Evolutionary conservation across 1,140 invertebrate genomes (phyloP), one percentile per base, ranked within the genome.

Genomic region (Helicoverpa armigera): DNA sequence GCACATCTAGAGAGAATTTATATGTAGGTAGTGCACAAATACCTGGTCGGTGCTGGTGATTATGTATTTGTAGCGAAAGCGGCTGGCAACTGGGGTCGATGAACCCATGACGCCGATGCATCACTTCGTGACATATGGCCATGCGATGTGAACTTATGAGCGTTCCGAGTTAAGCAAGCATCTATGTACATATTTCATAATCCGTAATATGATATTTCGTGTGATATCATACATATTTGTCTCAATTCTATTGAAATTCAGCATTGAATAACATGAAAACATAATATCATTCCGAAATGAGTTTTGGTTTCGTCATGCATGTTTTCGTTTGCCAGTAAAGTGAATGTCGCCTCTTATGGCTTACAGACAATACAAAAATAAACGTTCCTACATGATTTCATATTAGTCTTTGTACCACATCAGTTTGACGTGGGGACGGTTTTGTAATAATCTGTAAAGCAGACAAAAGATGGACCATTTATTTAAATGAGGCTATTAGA

Each of bases 11-110:
- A 69, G 54, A 80, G 56, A 60, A 76, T 82, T 83, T 76, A 82
- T 77, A 80, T 72, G 35, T 82, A 63, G 69, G 50, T 82, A 69
- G 61, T 61, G 80, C 72, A 77, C 67, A 79, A 54, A 72, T 74
- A 82, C 70, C 79, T 78, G 60, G 70, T 43, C 73, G 51, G 50
- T 75, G 83, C 75, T 54, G 35, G 58, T 70, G 73, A 81, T 82
- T 82, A 85, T 84, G 86, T 88, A 86, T 84, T 65, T 89, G 83
- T 83, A 89, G 91, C 86, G 91, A 92, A 92, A 92, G 91, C 89
- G 82, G 82, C 63, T 77, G 80, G 13, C 78, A 29, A 67, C 53
- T 73, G 83, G 83, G 89, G 87, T 88, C 87, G 77, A 60, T 88
- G 89, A 89, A 84, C 87, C 76, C 82, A 74, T 83, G 82, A 87